phyloP scores from a whole-genome alignment of 2,888 invertebrate genomes.

The Biston betularia region DNA sequence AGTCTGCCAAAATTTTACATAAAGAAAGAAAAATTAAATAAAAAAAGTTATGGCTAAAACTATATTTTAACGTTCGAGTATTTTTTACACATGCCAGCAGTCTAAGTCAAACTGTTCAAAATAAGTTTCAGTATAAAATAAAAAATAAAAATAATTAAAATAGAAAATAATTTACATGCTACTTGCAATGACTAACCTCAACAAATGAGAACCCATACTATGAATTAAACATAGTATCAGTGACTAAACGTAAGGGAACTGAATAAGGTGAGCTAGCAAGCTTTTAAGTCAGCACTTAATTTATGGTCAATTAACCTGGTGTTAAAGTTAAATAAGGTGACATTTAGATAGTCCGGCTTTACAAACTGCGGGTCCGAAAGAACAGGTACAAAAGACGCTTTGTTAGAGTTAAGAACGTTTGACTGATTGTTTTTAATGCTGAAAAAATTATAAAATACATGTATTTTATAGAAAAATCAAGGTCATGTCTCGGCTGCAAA shows the following conservation, averaged over 20 bases:
- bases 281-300: constrained; percentile 80
- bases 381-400: constrained; percentile 27
- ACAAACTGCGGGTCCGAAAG: constrained; percentile 52
- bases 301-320: constrained; percentile 83
- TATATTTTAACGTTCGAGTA: too few relatives aligned
- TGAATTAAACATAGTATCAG: constrained; percentile 17
- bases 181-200: not conserved
- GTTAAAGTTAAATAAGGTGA: constrained; percentile 80
- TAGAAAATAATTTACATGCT: not conserved
- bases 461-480: too few relatives aligned
- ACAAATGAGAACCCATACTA: constrained; percentile 13
- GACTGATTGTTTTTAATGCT: too few relatives aligned
- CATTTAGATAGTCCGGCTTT: constrained; percentile 67
- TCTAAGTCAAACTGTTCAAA: too few relatives aligned
- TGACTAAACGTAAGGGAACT: constrained; percentile 53
- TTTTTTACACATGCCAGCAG: too few relatives aligned
- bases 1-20: too few relatives aligned
- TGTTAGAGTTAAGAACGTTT: not conserved
- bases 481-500: too few relatives aligned
- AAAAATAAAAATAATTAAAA: too few relatives aligned
- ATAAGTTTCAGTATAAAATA: too few relatives aligned
- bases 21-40: too few relatives aligned
- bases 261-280: constrained; percentile 68
- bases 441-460: too few relatives aligned
- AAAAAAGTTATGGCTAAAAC: too few relatives aligned